Evolutionary conservation across 2,888 invertebrate species (phyloP).

Genomic region (Girardia tigrina): DNA sequence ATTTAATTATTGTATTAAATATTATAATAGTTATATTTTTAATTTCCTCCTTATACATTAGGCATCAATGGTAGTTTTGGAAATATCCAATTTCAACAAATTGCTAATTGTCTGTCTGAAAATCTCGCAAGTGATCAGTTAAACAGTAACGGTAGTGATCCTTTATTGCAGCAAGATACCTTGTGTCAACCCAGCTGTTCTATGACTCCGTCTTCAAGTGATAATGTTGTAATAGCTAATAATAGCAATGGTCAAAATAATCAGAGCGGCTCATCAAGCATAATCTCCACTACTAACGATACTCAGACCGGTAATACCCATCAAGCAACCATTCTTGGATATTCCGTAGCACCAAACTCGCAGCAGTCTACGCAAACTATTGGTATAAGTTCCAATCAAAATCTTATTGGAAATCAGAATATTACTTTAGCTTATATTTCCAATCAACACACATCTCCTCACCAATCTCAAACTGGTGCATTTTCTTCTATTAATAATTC

Average conservation of each 20-base stretch:
- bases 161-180: conserved; percentile 8
- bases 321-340: neutral
- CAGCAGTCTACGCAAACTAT: neutral
- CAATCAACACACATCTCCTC: conserved; percentile 10
- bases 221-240: conserved; percentile 3
- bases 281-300: neutral
- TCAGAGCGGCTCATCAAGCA: conserved; percentile 3
- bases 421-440: conserved; percentile 6
- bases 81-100: conserved; percentile 14
- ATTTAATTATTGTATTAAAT: neutral
- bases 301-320: conserved; percentile 2
- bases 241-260: conserved; percentile 9
- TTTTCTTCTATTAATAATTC: conserved; percentile 1
- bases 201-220: conserved; percentile 1
- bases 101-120: conserved; percentile 9
- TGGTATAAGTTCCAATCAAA: neutral
- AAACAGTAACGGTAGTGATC: conserved; percentile 16
- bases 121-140: neutral
- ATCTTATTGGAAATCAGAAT: conserved; percentile 5
- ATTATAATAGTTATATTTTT: neutral
- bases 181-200: conserved; percentile 17
- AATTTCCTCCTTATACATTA: neutral
- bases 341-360: conserved; percentile 16
- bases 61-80: conserved; percentile 12
- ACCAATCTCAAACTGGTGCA: conserved; percentile 4